phyloP scores from a whole-genome alignment of 2,888 invertebrate genomes.

The Hemaris fuciformis region DNA sequence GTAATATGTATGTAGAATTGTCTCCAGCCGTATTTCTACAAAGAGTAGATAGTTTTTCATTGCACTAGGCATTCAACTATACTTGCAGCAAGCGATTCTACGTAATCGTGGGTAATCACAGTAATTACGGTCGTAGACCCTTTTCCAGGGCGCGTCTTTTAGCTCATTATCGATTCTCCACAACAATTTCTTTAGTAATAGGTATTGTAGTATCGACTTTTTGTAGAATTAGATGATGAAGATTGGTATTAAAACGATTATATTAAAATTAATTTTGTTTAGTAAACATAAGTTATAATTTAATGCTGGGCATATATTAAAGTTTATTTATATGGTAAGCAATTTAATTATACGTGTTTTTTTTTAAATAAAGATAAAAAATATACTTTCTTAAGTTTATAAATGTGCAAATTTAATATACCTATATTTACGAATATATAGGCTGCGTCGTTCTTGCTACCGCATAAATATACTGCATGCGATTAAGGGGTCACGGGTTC shows the following conservation, averaged over 20 bases:
- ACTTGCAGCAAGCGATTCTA: not conserved
- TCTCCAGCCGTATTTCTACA: not conserved
- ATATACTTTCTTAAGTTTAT: no score
- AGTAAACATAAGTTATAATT: no score
- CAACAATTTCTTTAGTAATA: not conserved
- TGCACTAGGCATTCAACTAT: not conserved
- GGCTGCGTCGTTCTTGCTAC: no score
- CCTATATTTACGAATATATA: no score
- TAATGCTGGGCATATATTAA: no score
- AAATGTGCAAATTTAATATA: no score
- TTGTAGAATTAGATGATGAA: not conserved
- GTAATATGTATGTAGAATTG: not conserved
- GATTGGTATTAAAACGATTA: not conserved
- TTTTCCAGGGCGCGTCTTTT: not conserved
- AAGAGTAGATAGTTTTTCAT: not conserved
- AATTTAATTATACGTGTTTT: no score
- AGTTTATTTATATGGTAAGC: no score
- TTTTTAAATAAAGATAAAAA: no score
- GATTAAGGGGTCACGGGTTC: no score
- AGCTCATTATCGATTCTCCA: not conserved
- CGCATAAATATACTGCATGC: no score
- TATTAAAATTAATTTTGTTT: not conserved
- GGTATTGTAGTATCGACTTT: not conserved
- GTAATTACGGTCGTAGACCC: constrained; percentile 1
- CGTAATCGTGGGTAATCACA: not conserved